Base-by-base conservation (phyloP, 2,113 vertebrate species). In the Solea solea region DNA sequence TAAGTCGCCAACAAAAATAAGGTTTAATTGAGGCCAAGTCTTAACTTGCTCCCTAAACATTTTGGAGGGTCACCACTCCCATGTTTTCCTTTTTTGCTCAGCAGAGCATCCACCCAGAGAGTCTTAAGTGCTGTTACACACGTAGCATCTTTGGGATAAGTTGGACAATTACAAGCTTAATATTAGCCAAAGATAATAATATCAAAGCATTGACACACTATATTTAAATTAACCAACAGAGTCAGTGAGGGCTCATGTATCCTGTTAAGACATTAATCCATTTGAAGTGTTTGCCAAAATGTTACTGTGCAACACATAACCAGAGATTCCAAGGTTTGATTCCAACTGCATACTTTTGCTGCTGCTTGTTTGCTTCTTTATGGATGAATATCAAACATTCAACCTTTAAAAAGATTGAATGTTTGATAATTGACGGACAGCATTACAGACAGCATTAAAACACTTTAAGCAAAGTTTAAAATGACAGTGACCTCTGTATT, bases 101-200 rank as follows among this genome's bases (percentile, higher is more conserved):
- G 62, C 44, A 72, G 64, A 65, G 71, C 44, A 52, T 12, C 2
- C 66, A 57, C 53, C 45, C 63, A 72, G 14, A 40, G 48, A 69
- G 78, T 87, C 74, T 73, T 59, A 76, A 54, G 74, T 79, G 74
- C 79, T 82, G 75, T 76, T 60, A n/a, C 55, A 50, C 16, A 53
- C 63, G n/a, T 16, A 27, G 21, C 28, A 16, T 63, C 0, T 21
- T 41, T 44, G 48, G 25, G 25, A 53, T 39, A 54, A n/a, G 66
- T 62, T 61, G 21, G 12, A 53, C 55, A 46, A 14, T 52, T 55
- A 54, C 14, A 48, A 64, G 59, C 52, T 51, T 42, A 59, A 63
- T 50, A 25, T 75, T 66, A 49, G 44, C 64, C 8, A 3, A 73
- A 40, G 46, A 72, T 21, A 25, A 53, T 70, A 51, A 48, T 27